Conservation (phyloP, 2,888 invertebrate genomes). For the Rhagium mordax region DNA sequence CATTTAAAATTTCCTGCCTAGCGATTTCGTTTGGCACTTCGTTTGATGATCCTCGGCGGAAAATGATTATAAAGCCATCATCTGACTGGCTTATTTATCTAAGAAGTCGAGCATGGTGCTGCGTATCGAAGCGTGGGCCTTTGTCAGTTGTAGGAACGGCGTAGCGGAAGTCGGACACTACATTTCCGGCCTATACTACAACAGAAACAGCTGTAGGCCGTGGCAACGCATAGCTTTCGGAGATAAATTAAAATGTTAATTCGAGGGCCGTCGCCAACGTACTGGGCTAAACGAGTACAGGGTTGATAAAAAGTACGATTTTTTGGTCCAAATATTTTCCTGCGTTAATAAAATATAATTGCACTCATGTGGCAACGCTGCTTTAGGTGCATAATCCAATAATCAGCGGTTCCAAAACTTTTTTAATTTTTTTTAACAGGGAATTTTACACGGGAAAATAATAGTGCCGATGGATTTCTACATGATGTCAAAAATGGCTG, state of each 20-base stretch:
- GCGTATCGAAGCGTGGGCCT: conserved; percentile 38
- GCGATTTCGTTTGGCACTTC: background rate
- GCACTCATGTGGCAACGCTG: too few relatives aligned
- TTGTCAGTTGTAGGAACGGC: conserved; percentile 36
- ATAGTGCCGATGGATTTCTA: too few relatives aligned
- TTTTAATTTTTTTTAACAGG: too few relatives aligned
- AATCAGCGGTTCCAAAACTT: too few relatives aligned
- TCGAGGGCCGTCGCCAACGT: background rate
- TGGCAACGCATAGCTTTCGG: background rate
- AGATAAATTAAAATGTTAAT: conserved; percentile 15
- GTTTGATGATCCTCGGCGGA: conserved; percentile 19
- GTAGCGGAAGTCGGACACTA: conserved; percentile 39
- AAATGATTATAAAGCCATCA: conserved; percentile 39
- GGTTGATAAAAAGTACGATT: too few relatives aligned
- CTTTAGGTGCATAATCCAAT: too few relatives aligned
- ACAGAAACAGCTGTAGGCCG: conserved; percentile 25
- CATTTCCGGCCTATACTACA: conserved; percentile 23
- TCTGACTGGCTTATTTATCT: conserved; percentile 33
- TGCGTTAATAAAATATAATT: too few relatives aligned
- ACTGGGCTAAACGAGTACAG: too few relatives aligned
- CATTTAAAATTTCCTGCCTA: background rate
- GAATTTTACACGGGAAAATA: too few relatives aligned
- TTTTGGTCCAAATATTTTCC: too few relatives aligned
- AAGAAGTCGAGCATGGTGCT: conserved; percentile 35
- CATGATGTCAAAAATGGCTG: too few relatives aligned